Evolutionary conservation across 2,113 vertebrate genomes (phyloP), one percentile per base, ranked within the genome.

Genomic region (Nothocercus nigrocapillus): DNA sequence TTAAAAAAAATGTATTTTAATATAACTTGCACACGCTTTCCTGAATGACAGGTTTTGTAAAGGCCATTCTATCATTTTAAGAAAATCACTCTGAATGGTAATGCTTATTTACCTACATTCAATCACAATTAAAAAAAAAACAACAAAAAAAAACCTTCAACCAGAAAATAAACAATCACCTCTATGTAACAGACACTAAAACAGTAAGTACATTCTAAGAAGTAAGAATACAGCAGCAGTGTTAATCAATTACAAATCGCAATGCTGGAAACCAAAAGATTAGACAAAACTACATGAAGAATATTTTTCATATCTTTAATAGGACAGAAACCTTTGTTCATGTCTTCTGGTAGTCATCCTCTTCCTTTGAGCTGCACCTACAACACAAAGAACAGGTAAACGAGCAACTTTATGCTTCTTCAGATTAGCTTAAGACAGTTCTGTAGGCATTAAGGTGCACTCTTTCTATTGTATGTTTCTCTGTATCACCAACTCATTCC

Each of bases 371-470:
- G 89, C 98, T 96, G 98, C 98, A 98, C 98, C 98, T 99, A 99
- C 93, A 98, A 99, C 98, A 99, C 98, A 99, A 98, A 99, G 98
- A 99, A 99, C 98, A 98, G 97, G 98, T 98, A 97, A 98, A 99
- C 98, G 98, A 98, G 98, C 98, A 98, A 98, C 98, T 98, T 98
- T 98, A 98, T 97, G 97, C 97, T 97, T 97, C 96, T 96, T 95
- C 93, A 95, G 96, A 96, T 86, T 45, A 97, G 86, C 79, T 95
- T 95, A 96, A 58, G 93, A 98, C 85, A 96, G 96, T 94, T 97
- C 93, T 97, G 97, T 97, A 97, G 98, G 98, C 90, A 97, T 96
- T 97, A 98, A 97, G 97, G 97, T 97, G 96, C 96, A 97, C 95
- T 96, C 97, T 95, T 93, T 94, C 97, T 98, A 98, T 83, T 94